phyloP scores from a whole-genome alignment of 2,113 vertebrate species.

The Poicephalus meyeri region DNA sequence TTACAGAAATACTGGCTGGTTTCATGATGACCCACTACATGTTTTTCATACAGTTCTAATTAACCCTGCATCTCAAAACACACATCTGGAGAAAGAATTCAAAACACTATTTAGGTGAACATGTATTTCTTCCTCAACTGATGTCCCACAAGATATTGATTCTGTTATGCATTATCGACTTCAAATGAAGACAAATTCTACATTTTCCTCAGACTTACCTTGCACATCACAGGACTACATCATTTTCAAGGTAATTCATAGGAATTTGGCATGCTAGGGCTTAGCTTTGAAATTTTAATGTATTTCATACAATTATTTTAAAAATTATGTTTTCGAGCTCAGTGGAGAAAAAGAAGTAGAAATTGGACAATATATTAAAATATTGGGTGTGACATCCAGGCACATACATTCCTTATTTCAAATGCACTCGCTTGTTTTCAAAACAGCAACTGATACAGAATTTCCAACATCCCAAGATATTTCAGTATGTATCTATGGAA shows the following conservation, averaged over 20 bases:
- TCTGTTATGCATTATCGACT: rapidly evolving
- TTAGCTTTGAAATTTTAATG: not conserved
- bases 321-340: not conserved
- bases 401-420: not conserved
- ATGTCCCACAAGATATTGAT: not conserved
- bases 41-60: not conserved
- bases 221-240: not conserved
- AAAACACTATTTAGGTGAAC: not conserved
- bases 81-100: not conserved
- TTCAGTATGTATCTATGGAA: not conserved
- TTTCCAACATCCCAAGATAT: not conserved
- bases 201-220: not conserved
- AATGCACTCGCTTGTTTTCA: not conserved
- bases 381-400: not conserved
- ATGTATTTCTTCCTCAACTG: not conserved
- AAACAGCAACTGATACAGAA: not conserved
- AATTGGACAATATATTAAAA: not conserved
- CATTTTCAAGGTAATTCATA: not conserved
- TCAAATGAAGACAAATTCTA: not conserved
- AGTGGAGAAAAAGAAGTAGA: not conserved
- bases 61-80: not conserved
- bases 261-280: not conserved
- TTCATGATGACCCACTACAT: not conserved
- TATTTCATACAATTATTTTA: not conserved
- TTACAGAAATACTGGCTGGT: not conserved